Conservation (phyloP, 2,888 invertebrate species). For the Drosophila eohydei region DNA sequence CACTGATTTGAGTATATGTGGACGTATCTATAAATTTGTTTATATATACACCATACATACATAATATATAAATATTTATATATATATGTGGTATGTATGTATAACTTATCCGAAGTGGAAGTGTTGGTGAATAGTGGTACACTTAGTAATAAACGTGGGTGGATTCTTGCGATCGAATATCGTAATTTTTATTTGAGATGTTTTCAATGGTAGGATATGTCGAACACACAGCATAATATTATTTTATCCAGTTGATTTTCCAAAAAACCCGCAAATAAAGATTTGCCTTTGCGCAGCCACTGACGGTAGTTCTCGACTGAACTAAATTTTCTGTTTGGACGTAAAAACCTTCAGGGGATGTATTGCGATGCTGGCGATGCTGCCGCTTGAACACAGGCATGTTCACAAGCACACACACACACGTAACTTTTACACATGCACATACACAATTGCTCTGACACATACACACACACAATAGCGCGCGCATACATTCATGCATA, state of each 20-base stretch:
- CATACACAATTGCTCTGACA: slow-evolving; percentile 17
- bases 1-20: not conserved
- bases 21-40: not conserved
- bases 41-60: not conserved
- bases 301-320: slow-evolving; percentile 84
- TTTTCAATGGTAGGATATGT: slow-evolving; percentile 44
- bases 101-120: slow-evolving; percentile 41
- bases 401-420: slow-evolving; percentile 22
- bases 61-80: slow-evolving; percentile 2
- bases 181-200: slow-evolving; percentile 26
- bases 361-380: slow-evolving; percentile 56
- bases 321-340: slow-evolving; percentile 83
- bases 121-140: slow-evolving; percentile 36
- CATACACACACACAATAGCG: slow-evolving; percentile 12
- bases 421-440: slow-evolving; percentile 8
- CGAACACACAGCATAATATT: slow-evolving; percentile 47
- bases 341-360: slow-evolving; percentile 85
- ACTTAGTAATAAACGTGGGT: slow-evolving; percentile 16
- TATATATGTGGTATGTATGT: slow-evolving; percentile 5
- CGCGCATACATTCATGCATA: not conserved
- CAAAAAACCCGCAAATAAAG: slow-evolving; percentile 80
- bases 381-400: slow-evolving; percentile 51
- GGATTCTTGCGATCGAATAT: slow-evolving; percentile 29
- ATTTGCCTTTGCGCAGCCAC: slow-evolving; percentile 83
- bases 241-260: slow-evolving; percentile 42